A percentile compares a stretch with the other conserved stretches of the same genome.
Evolutionary conservation across 2,113 vertebrate species (phyloP).

Genomic region (Climacteris rufus): DNA sequence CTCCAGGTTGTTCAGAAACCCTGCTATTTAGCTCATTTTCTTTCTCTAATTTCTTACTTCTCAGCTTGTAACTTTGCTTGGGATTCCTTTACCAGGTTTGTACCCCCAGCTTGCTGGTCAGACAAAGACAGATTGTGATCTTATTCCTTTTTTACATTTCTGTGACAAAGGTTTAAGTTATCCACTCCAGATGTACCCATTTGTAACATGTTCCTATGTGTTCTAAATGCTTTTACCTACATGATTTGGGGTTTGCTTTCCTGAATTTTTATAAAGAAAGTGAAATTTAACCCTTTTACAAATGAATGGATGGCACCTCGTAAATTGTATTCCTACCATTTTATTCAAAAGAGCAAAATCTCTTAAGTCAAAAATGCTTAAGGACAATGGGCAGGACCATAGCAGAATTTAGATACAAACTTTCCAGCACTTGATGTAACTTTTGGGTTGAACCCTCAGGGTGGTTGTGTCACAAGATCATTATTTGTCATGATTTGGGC

Average conservation of each 20-base stretch:
- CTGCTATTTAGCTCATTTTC: neutral
- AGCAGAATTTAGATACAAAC: neutral
- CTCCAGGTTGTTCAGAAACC: neutral
- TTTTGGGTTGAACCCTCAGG: neutral
- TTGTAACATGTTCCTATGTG: neutral
- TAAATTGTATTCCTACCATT: neutral
- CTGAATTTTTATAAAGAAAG: neutral
- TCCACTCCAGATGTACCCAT: rapidly evolving
- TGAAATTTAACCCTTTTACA: neutral
- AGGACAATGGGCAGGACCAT: neutral
- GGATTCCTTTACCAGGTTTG: neutral
- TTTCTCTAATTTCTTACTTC: neutral
- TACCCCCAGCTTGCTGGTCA: neutral
- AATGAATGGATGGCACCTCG: neutral
- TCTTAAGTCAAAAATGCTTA: neutral
- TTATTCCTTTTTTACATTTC: neutral
- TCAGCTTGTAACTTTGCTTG: neutral
- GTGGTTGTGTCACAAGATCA: neutral
- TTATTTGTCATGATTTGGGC: neutral
- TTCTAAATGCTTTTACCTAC: neutral
- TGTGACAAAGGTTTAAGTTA: neutral
- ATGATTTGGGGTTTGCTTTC: neutral
- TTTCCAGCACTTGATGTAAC: neutral
- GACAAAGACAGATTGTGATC: neutral
- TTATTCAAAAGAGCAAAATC: neutral